These are phyloP conservation scores for Panthera uncia DNA, from an alignment of 2,113 vertebrate genomes.

Conservation along the genomic window DNA sequence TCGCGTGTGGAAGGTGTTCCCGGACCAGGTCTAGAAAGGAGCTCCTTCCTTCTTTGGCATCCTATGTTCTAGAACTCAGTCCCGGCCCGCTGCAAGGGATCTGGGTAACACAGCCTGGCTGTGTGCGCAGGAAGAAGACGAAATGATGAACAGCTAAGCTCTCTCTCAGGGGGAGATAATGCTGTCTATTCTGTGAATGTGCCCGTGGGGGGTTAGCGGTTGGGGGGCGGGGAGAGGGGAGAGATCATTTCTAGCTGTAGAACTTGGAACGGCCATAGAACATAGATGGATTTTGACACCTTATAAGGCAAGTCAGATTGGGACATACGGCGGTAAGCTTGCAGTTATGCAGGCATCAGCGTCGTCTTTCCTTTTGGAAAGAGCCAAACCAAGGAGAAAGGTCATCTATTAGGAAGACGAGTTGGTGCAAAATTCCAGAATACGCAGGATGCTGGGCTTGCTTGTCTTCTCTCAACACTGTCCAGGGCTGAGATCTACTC, in stretches of 20 bases:
- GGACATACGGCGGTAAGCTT: accelerated
- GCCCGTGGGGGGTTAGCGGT: neutral
- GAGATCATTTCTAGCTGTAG: too few species aligned
- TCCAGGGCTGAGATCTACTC: neutral
- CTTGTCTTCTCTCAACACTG: neutral
- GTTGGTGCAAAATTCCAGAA: accelerated
- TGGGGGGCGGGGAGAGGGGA: too few species aligned
- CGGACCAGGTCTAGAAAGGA: neutral
- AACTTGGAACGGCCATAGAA: neutral
- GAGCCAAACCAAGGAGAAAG: neutral
- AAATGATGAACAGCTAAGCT: neutral
- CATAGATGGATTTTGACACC: too few species aligned
- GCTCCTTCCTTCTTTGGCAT: accelerated
- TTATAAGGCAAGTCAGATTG: neutral
- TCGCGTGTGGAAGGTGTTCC: neutral
- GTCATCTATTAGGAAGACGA: neutral
- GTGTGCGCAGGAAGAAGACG: neutral
- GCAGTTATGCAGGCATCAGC: accelerated
- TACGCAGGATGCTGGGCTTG: too few species aligned
- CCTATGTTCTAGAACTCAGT: neutral
- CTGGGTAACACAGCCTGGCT: accelerated
- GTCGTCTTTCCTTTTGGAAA: neutral
- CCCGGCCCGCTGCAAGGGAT: neutral
- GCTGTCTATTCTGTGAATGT: accelerated
- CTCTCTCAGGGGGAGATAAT: neutral